Base-by-base conservation (phyloP, 23 tunicate species). In the Trididemnum nubilum region DNA sequence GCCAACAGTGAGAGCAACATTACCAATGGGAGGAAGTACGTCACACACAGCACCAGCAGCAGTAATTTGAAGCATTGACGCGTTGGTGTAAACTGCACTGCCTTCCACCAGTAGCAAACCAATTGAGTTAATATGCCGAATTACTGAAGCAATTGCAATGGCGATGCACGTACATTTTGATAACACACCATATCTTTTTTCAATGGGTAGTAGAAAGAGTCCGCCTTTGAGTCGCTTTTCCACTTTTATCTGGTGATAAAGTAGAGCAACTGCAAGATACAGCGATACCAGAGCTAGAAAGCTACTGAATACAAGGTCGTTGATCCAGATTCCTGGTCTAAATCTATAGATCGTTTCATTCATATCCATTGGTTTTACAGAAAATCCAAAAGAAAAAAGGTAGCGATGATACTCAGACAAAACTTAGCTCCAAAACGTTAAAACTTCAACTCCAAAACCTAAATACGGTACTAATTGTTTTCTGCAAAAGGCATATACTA, bases 1-100 rank as follows among this genome's bases (percentile, higher is more conserved):
- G 24, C 44, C 83, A 23, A 79, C 31, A 29, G 73, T 32, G n/a
- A 79, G 35, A 12, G 39, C 27, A 9, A 51, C 27, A 23, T 79
- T 74, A 32, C 44, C 36, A 9, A 71, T 9, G 27, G 51, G 73
- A 3, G 75, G 65, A 9, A 87, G 3, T 1, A 49, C 44, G 32
- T 79, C 36, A 36, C 90, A 86, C 7, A 25, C 74, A n/a, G n/a
- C n/a, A n/a, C n/a, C n/a, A n/a, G n/a, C n/a, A n/a, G n/a, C n/a
- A n/a, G n/a, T n/a, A n/a, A n/a, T n/a, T n/a, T n/a, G n/a, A n/a
- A n/a, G n/a, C n/a, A n/a, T n/a, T n/a, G n/a, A n/a, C n/a, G n/a
- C n/a, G n/a, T n/a, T n/a, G n/a, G n/a, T n/a, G n/a, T n/a, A n/a
- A n/a, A n/a, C n/a, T 7, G 54, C 54, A 44, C 54, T 44, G 9